Percentiles rank a stretch among this genome's conserved stretches.
Evolutionary conservation across 2,888 invertebrate species (phyloP).

Genomic region (Cheiracanthium punctorium): DNA sequence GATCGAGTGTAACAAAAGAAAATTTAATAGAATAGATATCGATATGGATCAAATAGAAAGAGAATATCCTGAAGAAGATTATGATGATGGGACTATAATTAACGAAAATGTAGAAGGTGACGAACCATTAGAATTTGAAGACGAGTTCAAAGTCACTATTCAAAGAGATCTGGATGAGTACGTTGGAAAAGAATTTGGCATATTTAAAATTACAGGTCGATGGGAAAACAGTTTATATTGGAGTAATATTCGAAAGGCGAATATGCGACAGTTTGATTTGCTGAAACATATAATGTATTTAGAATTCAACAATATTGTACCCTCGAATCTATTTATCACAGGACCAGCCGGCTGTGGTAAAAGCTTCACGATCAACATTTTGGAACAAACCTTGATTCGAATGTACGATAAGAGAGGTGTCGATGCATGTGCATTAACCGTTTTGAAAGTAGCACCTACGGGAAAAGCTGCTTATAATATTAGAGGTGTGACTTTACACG

Average conservation of each 20-base stretch:
- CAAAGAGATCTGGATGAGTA: no score
- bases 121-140: no score
- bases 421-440: not conserved
- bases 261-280: not conserved
- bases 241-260: no score
- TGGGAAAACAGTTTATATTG: no score
- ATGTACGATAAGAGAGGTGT: not conserved
- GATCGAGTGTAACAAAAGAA: not conserved
- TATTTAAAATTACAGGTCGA: no score
- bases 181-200: no score
- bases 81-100: no score
- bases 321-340: not conserved
- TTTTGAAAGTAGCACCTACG: slow-evolving; percentile 5
- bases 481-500: not conserved
- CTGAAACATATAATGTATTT: not conserved
- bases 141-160: no score
- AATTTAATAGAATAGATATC: not conserved
- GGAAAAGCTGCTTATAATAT: slow-evolving; percentile 25
- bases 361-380: not conserved
- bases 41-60: not conserved
- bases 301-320: not conserved
- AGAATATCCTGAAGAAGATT: no score
- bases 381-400: not conserved
- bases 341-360: slow-evolving; percentile 21
- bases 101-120: no score